Conservation (phyloP, 2,797 vertebrate species). For the Sebastes iracundus region DNA sequence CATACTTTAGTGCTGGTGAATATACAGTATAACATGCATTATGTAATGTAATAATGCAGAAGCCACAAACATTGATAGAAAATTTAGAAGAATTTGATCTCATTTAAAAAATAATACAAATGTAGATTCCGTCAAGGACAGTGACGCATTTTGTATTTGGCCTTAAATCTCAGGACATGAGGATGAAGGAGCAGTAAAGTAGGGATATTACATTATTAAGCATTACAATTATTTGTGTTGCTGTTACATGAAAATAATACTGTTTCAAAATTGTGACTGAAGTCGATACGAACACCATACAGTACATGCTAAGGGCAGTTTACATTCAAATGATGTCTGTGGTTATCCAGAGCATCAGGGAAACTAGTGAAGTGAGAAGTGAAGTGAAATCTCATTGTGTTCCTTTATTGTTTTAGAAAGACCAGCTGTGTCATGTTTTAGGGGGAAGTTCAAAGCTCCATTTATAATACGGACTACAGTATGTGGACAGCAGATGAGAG, state of each 20-base stretch:
- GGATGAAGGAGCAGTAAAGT: neutral
- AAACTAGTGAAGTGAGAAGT: constrained; percentile 18
- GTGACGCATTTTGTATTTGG: neutral
- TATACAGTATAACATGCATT: neutral
- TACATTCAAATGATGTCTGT: neutral
- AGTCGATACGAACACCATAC: too few relatives aligned
- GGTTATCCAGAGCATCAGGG: neutral
- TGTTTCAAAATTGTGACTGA: neutral
- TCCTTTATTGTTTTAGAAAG: constrained; percentile 30
- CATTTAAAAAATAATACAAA: neutral
- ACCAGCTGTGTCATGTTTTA: constrained; percentile 31
- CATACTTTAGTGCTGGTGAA: neutral
- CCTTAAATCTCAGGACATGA: neutral
- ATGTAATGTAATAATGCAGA: neutral
- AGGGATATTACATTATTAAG: neutral
- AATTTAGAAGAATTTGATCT: neutral
- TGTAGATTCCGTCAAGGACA: neutral
- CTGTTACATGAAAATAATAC: neutral
- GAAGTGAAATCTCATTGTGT: constrained; percentile 24
- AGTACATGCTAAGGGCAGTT: neutral
- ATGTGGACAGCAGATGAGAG: constrained; percentile 62
- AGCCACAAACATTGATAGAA: neutral
- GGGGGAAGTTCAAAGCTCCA: constrained; percentile 49
- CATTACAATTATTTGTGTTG: neutral
- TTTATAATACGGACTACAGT: constrained; percentile 50